Evolutionary conservation across 2,113 vertebrate species (phyloP), one percentile per base, ranked within the genome.

Genomic region (Trinectes maculatus): DNA sequence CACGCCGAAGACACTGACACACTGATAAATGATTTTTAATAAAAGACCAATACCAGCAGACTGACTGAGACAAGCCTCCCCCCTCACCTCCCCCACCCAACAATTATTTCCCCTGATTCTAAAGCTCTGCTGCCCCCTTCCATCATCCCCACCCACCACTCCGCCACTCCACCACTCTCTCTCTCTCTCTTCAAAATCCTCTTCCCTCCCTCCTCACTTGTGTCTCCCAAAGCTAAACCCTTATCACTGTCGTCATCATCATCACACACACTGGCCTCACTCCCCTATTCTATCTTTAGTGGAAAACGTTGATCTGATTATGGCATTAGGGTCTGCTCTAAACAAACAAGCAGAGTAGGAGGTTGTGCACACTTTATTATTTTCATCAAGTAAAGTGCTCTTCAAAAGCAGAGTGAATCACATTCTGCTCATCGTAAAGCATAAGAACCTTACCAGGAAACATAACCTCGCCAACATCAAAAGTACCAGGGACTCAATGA

Each of bases 351-450:
- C 73, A 56, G 64, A 73, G 59, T 58, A 43, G 69, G 76, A 70
- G 70, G 68, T 55, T 80, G 44, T 44, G 61, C 52, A 58, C 56
- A 66, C 61, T 67, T 78, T 66, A 74, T 61, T 47, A 52, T 60
- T 82, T 76, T 86, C 79, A 90, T 90, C 81, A 87, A 82, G 55
- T 62, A 65, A 82, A 90, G 87, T 90, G 89, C 84, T 74, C 71
- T 79, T 71, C 71, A 72, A 36, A 71, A 54, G 59, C 40, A 31
- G n/a, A 82, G 70, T 74, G 74, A 83, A 82, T 84, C 78, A 83
- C 58, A 83, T 69, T 77, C 56, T 74, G 74, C 64, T 83, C 85
- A 72, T 88, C 76, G 82, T 83, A 61, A 67, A 73, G 46, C 62
- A 51, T 86, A 79, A 89, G 85, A 86, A 85, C 84, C 74, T 85